Conservation (phyloP, 1,140 invertebrate species). For the Pseudoatta argentina region DNA sequence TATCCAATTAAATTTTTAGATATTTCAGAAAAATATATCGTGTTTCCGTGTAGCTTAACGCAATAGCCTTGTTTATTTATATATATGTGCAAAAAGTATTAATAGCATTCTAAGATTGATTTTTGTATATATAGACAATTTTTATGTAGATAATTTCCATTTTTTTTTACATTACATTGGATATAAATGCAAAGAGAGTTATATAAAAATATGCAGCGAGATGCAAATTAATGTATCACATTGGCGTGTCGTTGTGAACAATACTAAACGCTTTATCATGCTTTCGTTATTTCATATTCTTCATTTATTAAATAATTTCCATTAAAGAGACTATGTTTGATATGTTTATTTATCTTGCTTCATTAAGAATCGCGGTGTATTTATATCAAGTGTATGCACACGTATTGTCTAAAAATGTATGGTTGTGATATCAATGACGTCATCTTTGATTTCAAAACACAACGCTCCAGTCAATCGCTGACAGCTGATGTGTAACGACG, state of each 20-base stretch:
- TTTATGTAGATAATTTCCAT: neutral
- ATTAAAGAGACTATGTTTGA: neutral
- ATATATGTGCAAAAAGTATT: too few species aligned
- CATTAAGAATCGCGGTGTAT: neutral
- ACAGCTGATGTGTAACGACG: slow-evolving; percentile 57
- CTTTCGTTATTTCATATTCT: neutral
- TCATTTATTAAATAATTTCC: neutral
- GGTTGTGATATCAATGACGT: slow-evolving; percentile 81
- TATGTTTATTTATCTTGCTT: neutral
- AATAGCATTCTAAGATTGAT: neutral
- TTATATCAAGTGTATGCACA: neutral
- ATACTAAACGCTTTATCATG: neutral
- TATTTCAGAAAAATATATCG: too few species aligned
- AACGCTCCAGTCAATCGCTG: slow-evolving; percentile 76
- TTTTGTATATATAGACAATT: neutral
- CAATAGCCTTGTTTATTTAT: too few species aligned
- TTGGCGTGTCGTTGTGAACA: neutral
- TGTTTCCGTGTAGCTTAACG: too few species aligned
- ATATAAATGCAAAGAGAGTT: neutral
- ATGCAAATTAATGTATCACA: neutral
- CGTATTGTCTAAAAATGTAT: slow-evolving; percentile 11
- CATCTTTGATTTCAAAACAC: slow-evolving; percentile 64
- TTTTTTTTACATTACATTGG: neutral
- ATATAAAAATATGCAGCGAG: too few species aligned
- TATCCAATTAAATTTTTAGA: too few species aligned